Evolutionary conservation across 2,113 vertebrate genomes (phyloP).

Genomic region (Perognathus longimembris): DNA sequence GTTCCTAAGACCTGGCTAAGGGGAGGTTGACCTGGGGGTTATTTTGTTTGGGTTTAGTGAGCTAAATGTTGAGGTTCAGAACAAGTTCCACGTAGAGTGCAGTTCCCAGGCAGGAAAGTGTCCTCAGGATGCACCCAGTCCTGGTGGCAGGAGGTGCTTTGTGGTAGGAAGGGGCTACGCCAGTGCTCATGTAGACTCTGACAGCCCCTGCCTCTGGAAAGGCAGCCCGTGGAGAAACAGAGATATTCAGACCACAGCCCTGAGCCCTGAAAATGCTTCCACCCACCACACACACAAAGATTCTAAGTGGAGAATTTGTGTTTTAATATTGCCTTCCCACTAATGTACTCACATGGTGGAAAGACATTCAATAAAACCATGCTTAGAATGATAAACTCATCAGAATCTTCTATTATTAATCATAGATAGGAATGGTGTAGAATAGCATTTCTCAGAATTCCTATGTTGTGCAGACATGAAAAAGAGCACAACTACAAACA

Average conservation of each 20-base stretch:
- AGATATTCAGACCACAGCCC: neutral
- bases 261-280: neutral
- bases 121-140: neutral
- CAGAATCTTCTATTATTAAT: neutral
- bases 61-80: neutral
- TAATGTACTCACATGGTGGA: neutral
- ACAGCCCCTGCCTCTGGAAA: neutral
- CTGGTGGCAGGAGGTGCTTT: neutral
- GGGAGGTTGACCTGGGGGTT: neutral
- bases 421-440: neutral
- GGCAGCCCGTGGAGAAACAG: neutral
- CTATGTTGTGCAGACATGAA: neutral
- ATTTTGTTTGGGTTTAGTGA: neutral
- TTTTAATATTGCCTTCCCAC: constrained; percentile 2
- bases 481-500: neutral
- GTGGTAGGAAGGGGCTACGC: neutral
- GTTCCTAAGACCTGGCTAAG: neutral
- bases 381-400: neutral
- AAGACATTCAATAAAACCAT: neutral
- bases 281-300: neutral
- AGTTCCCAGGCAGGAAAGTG: neutral
- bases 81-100: neutral
- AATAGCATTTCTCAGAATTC: neutral
- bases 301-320: neutral
- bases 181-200: neutral